Conservation (phyloP, 2,888 invertebrate species). For the Nephrocerus scutellatus region DNA sequence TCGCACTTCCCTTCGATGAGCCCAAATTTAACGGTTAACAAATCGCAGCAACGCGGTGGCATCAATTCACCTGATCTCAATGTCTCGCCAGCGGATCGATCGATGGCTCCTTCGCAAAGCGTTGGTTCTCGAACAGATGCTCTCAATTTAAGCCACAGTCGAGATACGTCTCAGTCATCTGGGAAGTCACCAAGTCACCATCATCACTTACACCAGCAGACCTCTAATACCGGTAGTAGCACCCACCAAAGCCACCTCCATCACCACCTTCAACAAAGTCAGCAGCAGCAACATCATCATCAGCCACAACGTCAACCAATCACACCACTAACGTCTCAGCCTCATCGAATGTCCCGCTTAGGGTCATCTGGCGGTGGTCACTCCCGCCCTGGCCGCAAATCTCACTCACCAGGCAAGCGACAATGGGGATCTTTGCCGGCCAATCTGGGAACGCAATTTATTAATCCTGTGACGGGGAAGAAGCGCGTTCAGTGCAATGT, state of each 20-base stretch:
- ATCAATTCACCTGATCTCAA: conserved; percentile 31
- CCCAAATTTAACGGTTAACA: conserved; percentile 22
- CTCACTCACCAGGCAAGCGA: conserved; percentile 58
- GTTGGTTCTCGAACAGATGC: conserved; percentile 40
- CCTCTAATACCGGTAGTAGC: conserved; percentile 17
- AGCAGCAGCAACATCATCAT: conserved; percentile 31
- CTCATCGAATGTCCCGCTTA: conserved; percentile 32
- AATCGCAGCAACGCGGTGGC: conserved; percentile 25
- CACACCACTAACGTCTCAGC: conserved; percentile 21
- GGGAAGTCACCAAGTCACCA: conserved; percentile 19
- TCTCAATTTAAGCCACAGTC: conserved; percentile 57
- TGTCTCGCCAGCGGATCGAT: conserved; percentile 19
- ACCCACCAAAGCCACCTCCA: conserved; percentile 23
- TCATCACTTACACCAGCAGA: conserved; percentile 13
- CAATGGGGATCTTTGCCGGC: conserved; percentile 75
- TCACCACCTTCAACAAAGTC: conserved; percentile 30
- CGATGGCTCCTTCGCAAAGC: no score
- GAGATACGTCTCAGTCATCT: conserved; percentile 22
- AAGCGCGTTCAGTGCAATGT: conserved; percentile 97
- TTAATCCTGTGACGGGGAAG: conserved; percentile 89
- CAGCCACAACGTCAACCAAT: conserved; percentile 9
- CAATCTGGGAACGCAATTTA: conserved; percentile 81
- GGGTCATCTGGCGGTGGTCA: conserved; percentile 24
- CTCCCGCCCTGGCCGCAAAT: conserved; percentile 35
- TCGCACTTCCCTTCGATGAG: conserved; percentile 45